Evolutionary conservation across 2,888 invertebrate genomes (phyloP).

Genomic region (Clistopyga incitator): DNA sequence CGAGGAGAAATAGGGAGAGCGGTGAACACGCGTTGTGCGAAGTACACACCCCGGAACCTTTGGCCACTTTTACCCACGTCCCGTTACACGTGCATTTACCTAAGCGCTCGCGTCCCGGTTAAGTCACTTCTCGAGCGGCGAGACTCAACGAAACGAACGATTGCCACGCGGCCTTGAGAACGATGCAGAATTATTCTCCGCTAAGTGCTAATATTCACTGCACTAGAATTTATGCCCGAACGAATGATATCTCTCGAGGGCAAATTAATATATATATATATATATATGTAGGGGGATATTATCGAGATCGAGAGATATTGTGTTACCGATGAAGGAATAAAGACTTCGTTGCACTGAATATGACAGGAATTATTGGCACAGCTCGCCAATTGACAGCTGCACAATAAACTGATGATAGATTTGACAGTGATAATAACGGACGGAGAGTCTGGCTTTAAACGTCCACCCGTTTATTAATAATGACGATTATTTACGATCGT

Average conservation of each 20-base stretch:
- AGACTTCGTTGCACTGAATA: not conserved
- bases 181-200: constrained; percentile 60
- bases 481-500: not conserved
- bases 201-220: not conserved
- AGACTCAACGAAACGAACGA: constrained; percentile 48
- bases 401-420: constrained; percentile 1
- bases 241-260: constrained; percentile 31
- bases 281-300: constrained; percentile 3
- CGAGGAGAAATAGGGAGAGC: constrained; percentile 8
- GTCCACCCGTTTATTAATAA: not conserved
- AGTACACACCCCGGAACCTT: constrained; percentile 65
- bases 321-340: not conserved
- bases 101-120: constrained; percentile 41
- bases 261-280: constrained; percentile 34
- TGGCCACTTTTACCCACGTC: constrained; percentile 67
- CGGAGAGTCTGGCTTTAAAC: not conserved
- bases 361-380: not conserved
- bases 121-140: constrained; percentile 63
- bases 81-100: constrained; percentile 64
- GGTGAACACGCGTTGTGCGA: not conserved
- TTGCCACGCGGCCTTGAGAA: constrained; percentile 68
- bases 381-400: not conserved
- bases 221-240: not conserved
- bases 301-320: constrained; percentile 14
- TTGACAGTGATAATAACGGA: not conserved